Percentiles rank a stretch among this genome's conserved stretches.
phyloP scores from a whole-genome alignment of 2,113 vertebrate genomes.

The Brienomyrus brachyistius region DNA sequence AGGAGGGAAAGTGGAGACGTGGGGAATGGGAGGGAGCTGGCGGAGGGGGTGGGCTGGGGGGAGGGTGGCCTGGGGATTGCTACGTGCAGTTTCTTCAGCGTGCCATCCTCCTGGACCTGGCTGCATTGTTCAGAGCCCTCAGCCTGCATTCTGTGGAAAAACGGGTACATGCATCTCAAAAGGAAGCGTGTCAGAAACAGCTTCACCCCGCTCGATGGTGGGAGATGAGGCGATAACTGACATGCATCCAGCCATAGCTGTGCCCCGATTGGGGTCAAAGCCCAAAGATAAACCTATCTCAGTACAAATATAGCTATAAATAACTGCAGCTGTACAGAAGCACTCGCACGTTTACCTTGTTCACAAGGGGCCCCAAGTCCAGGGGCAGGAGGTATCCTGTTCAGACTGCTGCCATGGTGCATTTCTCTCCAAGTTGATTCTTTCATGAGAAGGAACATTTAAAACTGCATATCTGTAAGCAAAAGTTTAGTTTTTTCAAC shows the following conservation, averaged over 20 bases:
- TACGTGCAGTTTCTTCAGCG: conserved; percentile 61
- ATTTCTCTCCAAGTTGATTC: not conserved
- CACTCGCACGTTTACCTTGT: conserved; percentile 32
- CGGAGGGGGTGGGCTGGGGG: not conserved
- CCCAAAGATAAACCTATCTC: conserved; percentile 50
- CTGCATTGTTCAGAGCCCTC: conserved; percentile 54
- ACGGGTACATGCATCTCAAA: conserved; percentile 46
- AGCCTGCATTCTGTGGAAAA: conserved; percentile 57
- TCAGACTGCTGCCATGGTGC: not conserved
- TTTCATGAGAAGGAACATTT: not conserved
- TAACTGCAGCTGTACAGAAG: conserved; percentile 39
- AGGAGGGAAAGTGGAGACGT: not conserved
- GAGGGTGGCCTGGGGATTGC: conserved; percentile 20
- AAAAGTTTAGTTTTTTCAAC: not conserved
- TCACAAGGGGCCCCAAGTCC: conserved; percentile 10
- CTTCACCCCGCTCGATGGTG: conserved; percentile 33
- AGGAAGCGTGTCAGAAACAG: conserved; percentile 32
- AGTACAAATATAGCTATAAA: conserved; percentile 38
- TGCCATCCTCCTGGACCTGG: conserved; percentile 37
- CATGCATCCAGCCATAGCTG: conserved; percentile 49
- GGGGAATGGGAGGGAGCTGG: conserved; percentile 10
- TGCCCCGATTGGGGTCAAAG: conserved; percentile 49
- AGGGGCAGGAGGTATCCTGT: not conserved
- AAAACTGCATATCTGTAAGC: not conserved
- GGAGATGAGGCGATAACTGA: conserved; percentile 50